Evolutionary conservation across 1,140 invertebrate genomes (phyloP), one percentile per base, ranked within the genome.

Genomic region (Eufriesea mexicana): DNA sequence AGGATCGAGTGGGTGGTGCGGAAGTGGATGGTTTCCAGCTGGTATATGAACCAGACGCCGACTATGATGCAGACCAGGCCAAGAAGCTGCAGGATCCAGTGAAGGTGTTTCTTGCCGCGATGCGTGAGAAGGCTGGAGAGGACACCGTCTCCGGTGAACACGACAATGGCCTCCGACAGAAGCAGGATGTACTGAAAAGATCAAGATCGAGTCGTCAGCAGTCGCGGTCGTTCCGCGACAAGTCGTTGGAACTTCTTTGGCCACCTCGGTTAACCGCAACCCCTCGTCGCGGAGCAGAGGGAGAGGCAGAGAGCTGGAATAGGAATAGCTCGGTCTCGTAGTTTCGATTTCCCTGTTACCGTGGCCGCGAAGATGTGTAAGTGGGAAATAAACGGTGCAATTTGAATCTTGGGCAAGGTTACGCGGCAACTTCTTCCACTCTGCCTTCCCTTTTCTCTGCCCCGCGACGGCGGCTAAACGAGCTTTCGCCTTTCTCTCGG

Each of bases 141-240:
- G 57, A 92, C 12, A 72, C 89, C 91, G 25, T 91, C 90, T 10
- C 85, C 88, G 2, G 89, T 61, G 0, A 93, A 42, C 20, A 83
- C 68, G 12, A 91, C 54, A 28, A 92, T 90, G 18, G 91, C 92
- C 70, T 94, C 91, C 45, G 91, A 91, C 92, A 94, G 93, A 57
- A 93, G 80, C 9, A 93, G 74, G 20, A 93, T 85, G 83, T 93
- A 94, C 93, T 94, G 89, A 73, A 90, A 90, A 86, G 35, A 45
- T 59, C 28, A 35, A 86, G 57, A 80, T 79, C 28, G 28, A 79
- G 73, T 79, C 16, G 68, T 87, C 25, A 86, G 59, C 16, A 84
- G 67, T 77, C 59, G 54, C 45, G 14, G 57, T 71, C 75, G 75
- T 76, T 86, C 45, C 23, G 55, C 47, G n/a, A n/a, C 51, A 79